Evolutionary conservation across 2,797 vertebrate species (phyloP), one percentile per base, ranked within the genome.

Genomic region (Petrocephalus schoutedeni): DNA sequence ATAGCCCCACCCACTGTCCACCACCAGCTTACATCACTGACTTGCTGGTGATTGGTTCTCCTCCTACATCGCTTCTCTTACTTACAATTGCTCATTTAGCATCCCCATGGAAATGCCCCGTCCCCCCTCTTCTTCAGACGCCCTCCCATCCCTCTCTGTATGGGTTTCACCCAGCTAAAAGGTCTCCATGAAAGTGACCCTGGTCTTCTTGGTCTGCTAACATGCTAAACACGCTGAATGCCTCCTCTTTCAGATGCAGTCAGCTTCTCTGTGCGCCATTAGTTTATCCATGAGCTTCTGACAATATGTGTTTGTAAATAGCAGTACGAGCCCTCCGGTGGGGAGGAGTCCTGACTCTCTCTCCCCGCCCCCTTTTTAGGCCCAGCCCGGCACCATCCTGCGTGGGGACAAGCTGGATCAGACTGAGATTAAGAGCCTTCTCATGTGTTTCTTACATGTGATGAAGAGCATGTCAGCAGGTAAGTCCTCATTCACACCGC

Each of bases 391-490:
- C 93, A 93, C 95, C 0, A 88, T 97, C 87, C 94, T 98, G 90
- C 97, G 98, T 67, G 98, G 96, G 82, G 98, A 99, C 94, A 99
- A 99, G 93, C 95, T 99, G 90, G 98, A 99, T 92, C 96, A 97
- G 90, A 96, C 97, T 1, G 98, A 99, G 94, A 98, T 98, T 92
- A 98, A 96, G 94, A 98, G 97, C 91, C 95, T 99, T 85, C 96
- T 99, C 74, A 98, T 99, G 97, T 99, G 98, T 92, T 98, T 99
- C 88, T 96, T 99, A 86, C 96, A 99, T 86, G 95, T 99, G 90
- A 95, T 99, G 88, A 99, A 98, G 94, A 99, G 96, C 95, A 99
- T 99, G 98, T 99, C 98, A 57, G 98, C 99, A 0, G 98, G 98
- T 99, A 95, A 71, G 96, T 90, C 77, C 41, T 45, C 4, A 49